Conservation (phyloP, 2,888 invertebrate species). For the Mythimna lalbum region DNA sequence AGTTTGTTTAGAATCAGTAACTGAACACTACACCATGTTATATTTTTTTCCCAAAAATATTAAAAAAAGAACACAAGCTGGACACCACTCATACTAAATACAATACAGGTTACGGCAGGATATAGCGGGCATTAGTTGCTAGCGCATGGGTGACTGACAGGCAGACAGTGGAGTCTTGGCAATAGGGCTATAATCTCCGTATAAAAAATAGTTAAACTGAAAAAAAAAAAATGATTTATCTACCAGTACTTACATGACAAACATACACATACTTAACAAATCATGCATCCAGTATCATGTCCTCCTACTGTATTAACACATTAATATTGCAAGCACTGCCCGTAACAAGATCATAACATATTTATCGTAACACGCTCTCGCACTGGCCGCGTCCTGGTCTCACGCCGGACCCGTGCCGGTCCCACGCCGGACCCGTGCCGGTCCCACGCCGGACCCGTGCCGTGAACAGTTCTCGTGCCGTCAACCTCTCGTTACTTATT, state of each 20-base stretch:
- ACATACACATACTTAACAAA: slow-evolving; percentile 19
- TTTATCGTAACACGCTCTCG: slow-evolving; percentile 46
- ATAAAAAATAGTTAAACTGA: no score
- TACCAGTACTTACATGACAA: slow-evolving; percentile 5
- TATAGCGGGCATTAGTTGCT: no score
- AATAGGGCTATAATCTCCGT: no score
- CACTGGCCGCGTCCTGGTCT: background rate
- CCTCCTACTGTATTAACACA: slow-evolving; percentile 36
- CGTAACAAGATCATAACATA: slow-evolving; percentile 62
- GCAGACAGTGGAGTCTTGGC: no score
- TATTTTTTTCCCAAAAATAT: no score
- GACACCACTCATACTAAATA: no score
- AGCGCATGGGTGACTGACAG: no score
- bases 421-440: background rate
- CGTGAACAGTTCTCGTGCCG: slow-evolving; percentile 33
- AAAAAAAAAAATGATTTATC: background rate
- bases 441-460: slow-evolving; percentile 10
- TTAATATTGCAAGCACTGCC: slow-evolving; percentile 57
- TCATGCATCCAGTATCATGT: slow-evolving; percentile 21
- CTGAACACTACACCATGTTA: no score
- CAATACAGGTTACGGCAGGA: no score
- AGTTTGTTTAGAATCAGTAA: no score
- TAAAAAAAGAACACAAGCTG: no score
- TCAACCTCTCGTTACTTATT: slow-evolving; percentile 52
- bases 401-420: slow-evolving; percentile 15